A percentile compares a stretch with the other conserved stretches of the same genome.
phyloP scores from a whole-genome alignment of 2,797 vertebrate species.

The Phataginus tricuspis region DNA sequence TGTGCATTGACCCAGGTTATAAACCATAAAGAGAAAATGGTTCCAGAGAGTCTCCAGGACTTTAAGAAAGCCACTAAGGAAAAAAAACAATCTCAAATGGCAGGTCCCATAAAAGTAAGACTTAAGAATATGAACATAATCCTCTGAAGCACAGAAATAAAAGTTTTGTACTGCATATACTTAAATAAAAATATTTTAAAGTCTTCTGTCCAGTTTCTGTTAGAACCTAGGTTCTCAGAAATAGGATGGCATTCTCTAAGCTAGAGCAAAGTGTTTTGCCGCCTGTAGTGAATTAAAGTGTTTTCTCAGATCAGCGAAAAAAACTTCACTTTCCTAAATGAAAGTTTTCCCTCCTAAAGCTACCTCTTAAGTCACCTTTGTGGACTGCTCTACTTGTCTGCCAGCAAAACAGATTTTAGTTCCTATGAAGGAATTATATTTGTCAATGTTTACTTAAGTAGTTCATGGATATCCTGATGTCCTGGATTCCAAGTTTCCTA shows the following conservation, averaged over 20 bases:
- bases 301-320: neutral
- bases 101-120: neutral
- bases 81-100: neutral
- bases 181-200: neutral
- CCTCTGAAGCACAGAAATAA: neutral
- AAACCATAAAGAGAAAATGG: neutral
- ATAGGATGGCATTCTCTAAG: neutral
- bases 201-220: neutral
- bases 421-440: neutral
- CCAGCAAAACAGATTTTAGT: neutral
- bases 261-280: neutral
- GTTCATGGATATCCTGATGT: neutral
- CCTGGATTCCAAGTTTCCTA: neutral
- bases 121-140: neutral
- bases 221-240: neutral
- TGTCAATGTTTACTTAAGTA: neutral
- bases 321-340: neutral
- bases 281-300: neutral
- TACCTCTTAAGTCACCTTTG: neutral
- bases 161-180: neutral
- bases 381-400: neutral
- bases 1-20: neutral
- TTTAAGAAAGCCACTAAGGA: neutral
- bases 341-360: neutral
- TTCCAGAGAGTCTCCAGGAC: neutral